A percentile compares a stretch with the other conserved stretches of the same genome.
Conservation (phyloP, 2,888 invertebrate genomes). For the Nephrotoma guestfalica region DNA sequence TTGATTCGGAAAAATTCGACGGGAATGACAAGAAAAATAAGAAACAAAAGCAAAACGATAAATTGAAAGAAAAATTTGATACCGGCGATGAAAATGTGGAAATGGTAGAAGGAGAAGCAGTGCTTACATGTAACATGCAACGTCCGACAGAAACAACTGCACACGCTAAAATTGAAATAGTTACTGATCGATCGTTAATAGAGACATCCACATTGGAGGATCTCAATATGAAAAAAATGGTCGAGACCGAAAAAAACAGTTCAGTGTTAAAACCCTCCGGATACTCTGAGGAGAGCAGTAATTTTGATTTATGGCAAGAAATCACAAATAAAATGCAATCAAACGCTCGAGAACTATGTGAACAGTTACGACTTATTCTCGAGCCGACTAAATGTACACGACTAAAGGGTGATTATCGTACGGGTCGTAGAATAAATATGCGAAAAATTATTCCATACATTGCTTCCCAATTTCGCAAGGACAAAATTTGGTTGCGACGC, state of each 20-base stretch:
- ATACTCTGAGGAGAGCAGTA: constrained; percentile 21
- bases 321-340: constrained; percentile 30
- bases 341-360: constrained; percentile 76
- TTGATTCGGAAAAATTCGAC: background rate
- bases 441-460: constrained; percentile 94
- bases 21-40: constrained; percentile 8
- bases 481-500: constrained; percentile 95
- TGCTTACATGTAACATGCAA: constrained; percentile 48
- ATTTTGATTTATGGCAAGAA: constrained; percentile 28
- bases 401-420: constrained; percentile 88
- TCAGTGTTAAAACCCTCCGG: constrained; percentile 17
- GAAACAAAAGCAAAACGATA: constrained; percentile 26
- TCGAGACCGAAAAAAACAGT: constrained; percentile 16
- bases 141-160: constrained; percentile 61
- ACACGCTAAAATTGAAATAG: constrained; percentile 35
- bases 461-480: constrained; percentile 96
- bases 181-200: constrained; percentile 19
- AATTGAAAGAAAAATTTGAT: constrained; percentile 35
- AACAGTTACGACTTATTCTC: constrained; percentile 81
- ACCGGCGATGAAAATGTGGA: constrained; percentile 35
- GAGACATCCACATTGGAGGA: constrained; percentile 20
- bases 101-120: constrained; percentile 60
- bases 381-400: constrained; percentile 91
- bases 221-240: constrained; percentile 24
- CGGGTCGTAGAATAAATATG: constrained; percentile 96